A percentile compares a stretch with the other conserved stretches of the same genome.
These are phyloP conservation scores for Rotaria magnacalcarata DNA, from an alignment of 2,888 invertebrate species.

Conservation along the genomic window DNA sequence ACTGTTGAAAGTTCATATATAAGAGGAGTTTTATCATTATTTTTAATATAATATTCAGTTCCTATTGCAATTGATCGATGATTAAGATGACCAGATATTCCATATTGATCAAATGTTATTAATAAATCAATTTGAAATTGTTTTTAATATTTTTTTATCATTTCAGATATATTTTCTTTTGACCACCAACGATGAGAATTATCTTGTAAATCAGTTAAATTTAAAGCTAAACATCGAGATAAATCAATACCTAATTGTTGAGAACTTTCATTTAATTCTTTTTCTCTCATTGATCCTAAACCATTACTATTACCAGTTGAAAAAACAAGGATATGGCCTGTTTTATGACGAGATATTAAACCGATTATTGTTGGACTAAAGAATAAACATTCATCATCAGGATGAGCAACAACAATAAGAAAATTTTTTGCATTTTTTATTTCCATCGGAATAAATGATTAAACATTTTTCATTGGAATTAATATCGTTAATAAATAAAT, in stretches of 20 bases:
- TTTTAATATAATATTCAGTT: background rate
- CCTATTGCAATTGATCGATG: background rate
- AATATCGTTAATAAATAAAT: background rate
- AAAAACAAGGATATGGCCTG: conserved; percentile 31
- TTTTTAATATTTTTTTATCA: background rate
- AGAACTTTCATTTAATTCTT: conserved; percentile 38
- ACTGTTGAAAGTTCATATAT: background rate
- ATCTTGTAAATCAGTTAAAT: conserved; percentile 30
- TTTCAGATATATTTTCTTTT: background rate
- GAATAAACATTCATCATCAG: conserved; percentile 46
- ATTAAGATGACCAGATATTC: background rate
- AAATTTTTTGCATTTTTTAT: background rate
- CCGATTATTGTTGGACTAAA: conserved; percentile 37
- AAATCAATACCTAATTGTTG: background rate
- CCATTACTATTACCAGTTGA: conserved; percentile 40
- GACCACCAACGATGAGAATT: background rate
- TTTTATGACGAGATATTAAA: background rate
- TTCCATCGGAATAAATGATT: background rate
- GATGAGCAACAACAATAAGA: conserved; percentile 45
- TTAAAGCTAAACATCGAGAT: background rate
- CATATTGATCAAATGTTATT: background rate
- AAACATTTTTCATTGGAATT: background rate
- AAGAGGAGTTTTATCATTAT: background rate
- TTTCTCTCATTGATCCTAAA: conserved; percentile 14
- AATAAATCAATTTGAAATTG: background rate